Percentiles rank a stretch among this genome's conserved stretches.
These are phyloP conservation scores for Dascillus cervinus DNA, from an alignment of 2,888 invertebrate species.

Conservation along the genomic window DNA sequence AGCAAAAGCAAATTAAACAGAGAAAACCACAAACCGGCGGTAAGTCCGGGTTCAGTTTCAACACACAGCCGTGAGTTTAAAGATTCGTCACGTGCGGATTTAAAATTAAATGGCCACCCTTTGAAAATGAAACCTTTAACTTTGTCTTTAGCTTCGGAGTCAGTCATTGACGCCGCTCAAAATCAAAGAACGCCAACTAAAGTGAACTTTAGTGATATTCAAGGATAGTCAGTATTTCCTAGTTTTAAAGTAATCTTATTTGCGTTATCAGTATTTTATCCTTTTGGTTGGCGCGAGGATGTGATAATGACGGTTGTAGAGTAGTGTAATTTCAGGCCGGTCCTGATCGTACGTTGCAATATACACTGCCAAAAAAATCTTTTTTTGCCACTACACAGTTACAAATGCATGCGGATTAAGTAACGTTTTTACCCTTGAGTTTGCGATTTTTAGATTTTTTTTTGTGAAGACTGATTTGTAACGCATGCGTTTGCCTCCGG, in stretches of 20 bases:
- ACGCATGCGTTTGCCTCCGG: too few relatives aligned
- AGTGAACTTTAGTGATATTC: conserved; percentile 27
- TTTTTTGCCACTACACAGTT: too few relatives aligned
- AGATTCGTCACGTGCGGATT: conserved; percentile 49
- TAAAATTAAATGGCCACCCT: conserved; percentile 67
- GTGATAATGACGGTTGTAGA: too few relatives aligned
- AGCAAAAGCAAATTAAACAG: conserved; percentile 48
- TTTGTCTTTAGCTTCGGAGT: conserved; percentile 50
- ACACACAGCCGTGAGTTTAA: conserved; percentile 44
- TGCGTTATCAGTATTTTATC: too few relatives aligned
- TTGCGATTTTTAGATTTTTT: too few relatives aligned
- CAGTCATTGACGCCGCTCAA: conserved; percentile 24
- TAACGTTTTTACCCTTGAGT: too few relatives aligned
- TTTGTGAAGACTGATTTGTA: too few relatives aligned
- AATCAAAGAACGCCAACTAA: conserved; percentile 35
- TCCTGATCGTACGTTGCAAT: conserved; percentile 12
- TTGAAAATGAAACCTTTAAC: conserved; percentile 60
- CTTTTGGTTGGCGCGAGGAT: too few relatives aligned
- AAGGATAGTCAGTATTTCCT: conserved; percentile 21
- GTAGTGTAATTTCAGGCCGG: conserved; percentile 6
- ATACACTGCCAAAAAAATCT: conserved; percentile 14
- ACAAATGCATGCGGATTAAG: too few relatives aligned
- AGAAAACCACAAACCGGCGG: conserved; percentile 48
- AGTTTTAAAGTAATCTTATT: too few relatives aligned
- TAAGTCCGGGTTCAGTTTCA: conserved; percentile 42